These are phyloP conservation scores for Dendroctonus valens DNA, from an alignment of 1,140 invertebrate genomes.

Conservation along the genomic window DNA sequence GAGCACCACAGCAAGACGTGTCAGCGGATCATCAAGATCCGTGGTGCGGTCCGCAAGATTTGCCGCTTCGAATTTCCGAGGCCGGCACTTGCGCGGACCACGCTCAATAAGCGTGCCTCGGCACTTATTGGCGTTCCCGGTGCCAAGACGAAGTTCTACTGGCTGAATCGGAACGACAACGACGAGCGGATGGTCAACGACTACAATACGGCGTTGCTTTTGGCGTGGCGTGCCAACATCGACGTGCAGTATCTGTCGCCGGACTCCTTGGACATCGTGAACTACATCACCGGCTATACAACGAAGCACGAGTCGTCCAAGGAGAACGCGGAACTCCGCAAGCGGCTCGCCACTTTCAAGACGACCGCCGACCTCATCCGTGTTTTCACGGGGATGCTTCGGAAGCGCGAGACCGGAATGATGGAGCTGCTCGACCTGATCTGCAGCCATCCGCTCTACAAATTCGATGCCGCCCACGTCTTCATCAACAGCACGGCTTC, in stretches of 20 bases:
- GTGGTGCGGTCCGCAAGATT: background rate
- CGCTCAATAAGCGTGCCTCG: too few relatives aligned
- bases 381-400: background rate
- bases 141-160: background rate
- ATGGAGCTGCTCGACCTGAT: background rate
- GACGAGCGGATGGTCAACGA: slow-evolving; percentile 2
- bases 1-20: background rate
- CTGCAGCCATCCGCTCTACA: background rate
- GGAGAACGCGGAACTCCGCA: too few relatives aligned
- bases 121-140: background rate
- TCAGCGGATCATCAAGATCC: background rate
- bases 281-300: slow-evolving; percentile 1
- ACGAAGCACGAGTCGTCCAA: background rate
- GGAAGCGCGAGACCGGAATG: background rate
- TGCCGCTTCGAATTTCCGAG: background rate
- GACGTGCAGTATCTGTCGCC: background rate
- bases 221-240: background rate
- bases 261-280: background rate
- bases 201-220: background rate
- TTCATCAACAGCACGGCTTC: background rate
- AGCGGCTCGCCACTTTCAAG: background rate
- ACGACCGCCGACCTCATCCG: background rate
- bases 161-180: too few relatives aligned
- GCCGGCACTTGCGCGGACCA: background rate
- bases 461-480: background rate